Evolutionary conservation across 2,113 vertebrate species (phyloP), one percentile per base, ranked within the genome.

Genomic region (Lontra canadensis): DNA sequence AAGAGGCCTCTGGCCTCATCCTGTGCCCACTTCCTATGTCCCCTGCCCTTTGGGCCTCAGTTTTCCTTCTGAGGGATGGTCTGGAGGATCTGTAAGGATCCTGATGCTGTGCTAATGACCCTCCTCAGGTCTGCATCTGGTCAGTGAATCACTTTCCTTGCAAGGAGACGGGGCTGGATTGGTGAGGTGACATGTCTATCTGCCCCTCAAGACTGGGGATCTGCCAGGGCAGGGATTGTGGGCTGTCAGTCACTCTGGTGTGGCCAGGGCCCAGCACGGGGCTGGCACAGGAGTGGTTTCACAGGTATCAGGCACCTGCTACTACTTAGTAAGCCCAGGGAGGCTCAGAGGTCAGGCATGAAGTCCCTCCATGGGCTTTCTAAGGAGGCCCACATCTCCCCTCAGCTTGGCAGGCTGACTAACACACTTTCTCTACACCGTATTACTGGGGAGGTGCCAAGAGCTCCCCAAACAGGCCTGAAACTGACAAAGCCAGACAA

Each of bases 341-440:
- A 81, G 36, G 20, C 21, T 83, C 69, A 8, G 49, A 49, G 39
- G 23, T n/a, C 9, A 15, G 71, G 69, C 61, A 9, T 49, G 44
- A 55, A 5, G 52, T 9, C 52, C 29, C 67, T 90, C 52, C 0
- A 2, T 2, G 65, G 59, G 49, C 5, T 61, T 65, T n/a, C 55
- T 15, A 7, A 25, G 57, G 36, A 6, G 17, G 17, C 78, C 8
- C 25, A 14, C 17, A 4, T 21, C 80, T 52, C 25, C 34, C 74
- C 31, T 44, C 6, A 3, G 15, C 18, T 12, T 29, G 78, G 49
- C 4, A 2, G 57, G 18, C 10, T 74, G 71, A 47, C 25, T 26
- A 8, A 2, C 59, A 47, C 2, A 1, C 34, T 61, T 29, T 83
- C 14, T 79, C 11, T 4, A 1, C 1, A 0, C 25, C 25, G 0